Percentiles rank a stretch among this genome's conserved stretches.
Evolutionary conservation across 2,797 vertebrate species (phyloP).

Genomic region (Anabas testudineus): DNA sequence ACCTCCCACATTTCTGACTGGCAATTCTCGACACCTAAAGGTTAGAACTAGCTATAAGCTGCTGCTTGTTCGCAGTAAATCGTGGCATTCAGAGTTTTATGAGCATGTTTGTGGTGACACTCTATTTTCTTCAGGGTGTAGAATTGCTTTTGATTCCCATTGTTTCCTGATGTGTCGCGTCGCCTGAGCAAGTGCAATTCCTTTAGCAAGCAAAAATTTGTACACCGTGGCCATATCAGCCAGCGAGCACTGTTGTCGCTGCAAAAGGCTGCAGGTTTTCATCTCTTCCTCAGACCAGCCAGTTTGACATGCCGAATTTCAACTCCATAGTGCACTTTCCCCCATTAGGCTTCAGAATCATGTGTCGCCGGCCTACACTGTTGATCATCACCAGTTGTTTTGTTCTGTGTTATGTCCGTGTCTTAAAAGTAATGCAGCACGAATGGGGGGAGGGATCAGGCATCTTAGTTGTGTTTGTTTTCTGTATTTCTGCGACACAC

Average conservation of each 20-base stretch:
- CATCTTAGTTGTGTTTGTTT: conserved; percentile 2
- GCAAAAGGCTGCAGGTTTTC: conserved; percentile 44
- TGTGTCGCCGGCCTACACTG: conserved; percentile 34
- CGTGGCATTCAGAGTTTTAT: conserved; percentile 45
- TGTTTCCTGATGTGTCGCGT: conserved; percentile 31
- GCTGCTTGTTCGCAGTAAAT: conserved; percentile 46
- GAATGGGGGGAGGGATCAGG: not conserved
- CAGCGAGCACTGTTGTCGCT: conserved; percentile 8
- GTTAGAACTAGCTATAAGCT: conserved; percentile 52
- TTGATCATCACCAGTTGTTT: conserved; percentile 36
- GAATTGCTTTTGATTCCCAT: conserved; percentile 21
- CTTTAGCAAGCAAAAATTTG: conserved; percentile 35
- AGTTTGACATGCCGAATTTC: conserved; percentile 52
- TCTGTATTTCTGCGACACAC: conserved; percentile 15
- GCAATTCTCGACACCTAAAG: conserved; percentile 35
- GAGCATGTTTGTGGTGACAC: conserved; percentile 33
- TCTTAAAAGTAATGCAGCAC: conserved; percentile 39
- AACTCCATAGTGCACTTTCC: conserved; percentile 41
- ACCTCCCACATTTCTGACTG: conserved; percentile 65
- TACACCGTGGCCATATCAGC: conserved; percentile 4
- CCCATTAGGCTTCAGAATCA: conserved; percentile 28
- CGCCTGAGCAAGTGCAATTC: conserved; percentile 49
- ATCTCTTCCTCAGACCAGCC: conserved; percentile 43
- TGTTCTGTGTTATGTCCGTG: conserved; percentile 21
- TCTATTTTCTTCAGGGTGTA: conserved; percentile 26